phyloP scores from a whole-genome alignment of 2,797 vertebrate species.

The Atherinosoma microstoma region DNA sequence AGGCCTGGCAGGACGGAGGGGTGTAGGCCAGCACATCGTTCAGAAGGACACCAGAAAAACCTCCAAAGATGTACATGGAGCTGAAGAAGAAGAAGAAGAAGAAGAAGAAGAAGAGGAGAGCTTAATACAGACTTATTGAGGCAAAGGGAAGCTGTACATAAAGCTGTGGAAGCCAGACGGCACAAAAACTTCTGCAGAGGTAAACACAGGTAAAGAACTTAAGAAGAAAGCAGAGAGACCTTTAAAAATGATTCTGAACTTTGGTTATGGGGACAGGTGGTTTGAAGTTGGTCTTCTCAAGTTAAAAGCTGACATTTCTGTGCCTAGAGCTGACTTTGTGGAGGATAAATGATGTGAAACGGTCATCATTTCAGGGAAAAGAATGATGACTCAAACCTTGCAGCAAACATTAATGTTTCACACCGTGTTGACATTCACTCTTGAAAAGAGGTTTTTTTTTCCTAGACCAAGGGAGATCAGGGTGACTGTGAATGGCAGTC shows the following conservation, averaged over 20 bases:
- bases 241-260: slow-evolving; percentile 40
- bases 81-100: slow-evolving; percentile 70
- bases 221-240: not conserved
- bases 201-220: not conserved
- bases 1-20: slow-evolving; percentile 91
- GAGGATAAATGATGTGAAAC: slow-evolving; percentile 27
- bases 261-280: not conserved
- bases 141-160: too few relatives aligned
- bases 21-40: slow-evolving; percentile 93
- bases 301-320: slow-evolving; percentile 65
- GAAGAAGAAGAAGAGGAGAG: too few relatives aligned
- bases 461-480: not conserved
- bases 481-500: too few relatives aligned
- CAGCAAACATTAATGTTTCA: slow-evolving; percentile 5
- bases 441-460: not conserved
- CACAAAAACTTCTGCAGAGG: slow-evolving; percentile 1
- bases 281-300: slow-evolving; percentile 32
- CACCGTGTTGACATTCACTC: not conserved
- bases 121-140: too few relatives aligned
- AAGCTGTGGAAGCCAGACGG: not conserved
- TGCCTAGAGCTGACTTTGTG: slow-evolving; percentile 41
- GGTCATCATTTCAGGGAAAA: slow-evolving; percentile 12
- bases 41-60: slow-evolving; percentile 92
- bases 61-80: slow-evolving; percentile 95
- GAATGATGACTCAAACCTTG: not conserved